Percentiles rank a stretch among this genome's conserved stretches.
phyloP scores from a whole-genome alignment of 1,140 invertebrate species.

The Brachionus plicatilis region DNA sequence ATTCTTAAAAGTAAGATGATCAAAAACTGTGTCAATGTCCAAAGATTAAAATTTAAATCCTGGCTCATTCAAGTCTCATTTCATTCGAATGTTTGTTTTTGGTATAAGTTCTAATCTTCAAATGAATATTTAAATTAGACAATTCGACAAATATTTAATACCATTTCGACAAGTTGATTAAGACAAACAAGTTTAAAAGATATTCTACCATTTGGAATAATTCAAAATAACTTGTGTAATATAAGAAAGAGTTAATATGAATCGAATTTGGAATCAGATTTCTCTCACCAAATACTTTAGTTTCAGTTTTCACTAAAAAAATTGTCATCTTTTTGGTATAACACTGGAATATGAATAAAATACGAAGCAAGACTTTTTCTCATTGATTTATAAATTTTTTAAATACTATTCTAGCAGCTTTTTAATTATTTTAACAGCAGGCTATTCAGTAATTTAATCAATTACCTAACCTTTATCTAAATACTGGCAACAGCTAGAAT shows the following conservation, averaged over 20 bases:
- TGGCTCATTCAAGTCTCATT: not conserved
- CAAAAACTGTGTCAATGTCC: not conserved
- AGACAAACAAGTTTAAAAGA: not conserved
- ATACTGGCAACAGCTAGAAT: not conserved
- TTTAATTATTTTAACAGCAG: not conserved
- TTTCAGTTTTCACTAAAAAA: not conserved
- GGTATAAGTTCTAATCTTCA: not conserved
- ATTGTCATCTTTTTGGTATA: not conserved
- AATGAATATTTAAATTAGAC: not conserved
- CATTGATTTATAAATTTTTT: not conserved
- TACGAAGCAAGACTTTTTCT: not conserved
- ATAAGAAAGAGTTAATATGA: not conserved
- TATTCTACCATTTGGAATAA: not conserved
- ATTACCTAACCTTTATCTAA: not conserved
- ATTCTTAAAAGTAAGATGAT: not conserved
- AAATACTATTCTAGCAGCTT: not conserved
- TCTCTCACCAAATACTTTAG: not conserved
- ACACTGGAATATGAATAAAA: not conserved
- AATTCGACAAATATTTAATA: not conserved
- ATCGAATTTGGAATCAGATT: not conserved
- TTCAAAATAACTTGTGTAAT: not conserved
- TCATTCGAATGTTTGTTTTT: not conserved
- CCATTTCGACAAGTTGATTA: not conserved
- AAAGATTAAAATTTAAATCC: not conserved
- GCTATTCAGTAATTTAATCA: not conserved